Evolutionary conservation across 2,113 vertebrate genomes (phyloP).

Genomic region (Thalassoma bifasciatum): DNA sequence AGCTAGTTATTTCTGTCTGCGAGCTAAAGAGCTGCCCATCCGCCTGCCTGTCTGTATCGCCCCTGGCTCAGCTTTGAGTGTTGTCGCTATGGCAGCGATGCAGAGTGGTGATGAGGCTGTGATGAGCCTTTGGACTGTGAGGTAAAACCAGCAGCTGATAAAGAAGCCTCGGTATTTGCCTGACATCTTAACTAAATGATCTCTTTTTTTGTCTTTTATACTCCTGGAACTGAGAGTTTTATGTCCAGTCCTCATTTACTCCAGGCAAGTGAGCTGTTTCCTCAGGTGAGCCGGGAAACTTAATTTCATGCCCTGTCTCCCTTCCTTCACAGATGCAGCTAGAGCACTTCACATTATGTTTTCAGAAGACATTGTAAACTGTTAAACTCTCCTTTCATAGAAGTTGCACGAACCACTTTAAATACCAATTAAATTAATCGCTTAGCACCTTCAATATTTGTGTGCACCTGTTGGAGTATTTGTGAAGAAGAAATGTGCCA

Average conservation of each 20-base stretch:
- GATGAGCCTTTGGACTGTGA: constrained; percentile 39
- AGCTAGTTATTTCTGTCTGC: constrained; percentile 67
- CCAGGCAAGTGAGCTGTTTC: constrained; percentile 36
- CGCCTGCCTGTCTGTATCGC: constrained; percentile 55
- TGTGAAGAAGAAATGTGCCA: background rate
- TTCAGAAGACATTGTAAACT: constrained; percentile 17
- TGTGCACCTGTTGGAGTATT: constrained; percentile 3
- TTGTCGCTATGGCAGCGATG: constrained; percentile 76
- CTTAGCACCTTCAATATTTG: constrained; percentile 5
- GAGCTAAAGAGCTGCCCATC: constrained; percentile 51
- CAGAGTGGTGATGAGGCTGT: constrained; percentile 41
- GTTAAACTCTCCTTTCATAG: constrained; percentile 6
- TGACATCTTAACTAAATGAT: constrained; percentile 2
- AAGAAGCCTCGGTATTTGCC: constrained; percentile 2
- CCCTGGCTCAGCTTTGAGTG: constrained; percentile 67
- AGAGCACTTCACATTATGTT: constrained; percentile 21
- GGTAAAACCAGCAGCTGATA: constrained; percentile 5
- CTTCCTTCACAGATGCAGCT: constrained; percentile 46
- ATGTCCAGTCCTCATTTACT: constrained; percentile 4
- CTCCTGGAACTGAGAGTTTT: constrained; percentile 8
- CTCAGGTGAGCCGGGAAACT: constrained; percentile 25
- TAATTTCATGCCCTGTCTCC: constrained; percentile 63
- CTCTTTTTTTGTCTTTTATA: background rate
- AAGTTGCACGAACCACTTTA: constrained; percentile 1
- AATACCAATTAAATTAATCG: constrained; percentile 15